These are phyloP conservation scores for Pyrrhia umbra DNA, from an alignment of 2,888 invertebrate genomes.

Conservation along the genomic window DNA sequence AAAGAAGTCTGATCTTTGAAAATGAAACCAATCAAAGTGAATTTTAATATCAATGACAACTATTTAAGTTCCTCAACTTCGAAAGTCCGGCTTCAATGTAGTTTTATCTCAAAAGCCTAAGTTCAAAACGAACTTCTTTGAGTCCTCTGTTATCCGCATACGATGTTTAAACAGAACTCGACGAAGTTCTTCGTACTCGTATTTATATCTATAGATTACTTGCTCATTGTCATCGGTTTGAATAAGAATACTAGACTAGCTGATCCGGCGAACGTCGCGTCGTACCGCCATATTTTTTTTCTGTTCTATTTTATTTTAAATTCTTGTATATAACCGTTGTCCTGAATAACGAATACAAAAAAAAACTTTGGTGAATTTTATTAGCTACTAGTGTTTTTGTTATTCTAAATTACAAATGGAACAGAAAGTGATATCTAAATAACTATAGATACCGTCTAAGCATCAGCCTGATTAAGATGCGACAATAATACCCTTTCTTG, in stretches of 20 bases:
- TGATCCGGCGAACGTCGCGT: no score
- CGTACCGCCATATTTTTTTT: no score
- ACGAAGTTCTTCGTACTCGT: not conserved
- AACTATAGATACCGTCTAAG: not conserved
- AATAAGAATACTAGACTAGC: no score
- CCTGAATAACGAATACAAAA: no score
- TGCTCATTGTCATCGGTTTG: no score
- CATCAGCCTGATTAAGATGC: not conserved
- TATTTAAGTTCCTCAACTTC: not conserved
- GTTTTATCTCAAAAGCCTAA: constrained; percentile 4
- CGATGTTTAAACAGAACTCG: not conserved
- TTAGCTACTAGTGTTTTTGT: no score
- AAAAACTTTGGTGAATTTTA: no score
- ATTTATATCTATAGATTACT: not conserved
- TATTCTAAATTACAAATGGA: no score
- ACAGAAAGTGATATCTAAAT: not conserved
- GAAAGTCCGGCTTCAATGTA: not conserved
- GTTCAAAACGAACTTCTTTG: constrained; percentile 5
- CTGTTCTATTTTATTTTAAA: no score
- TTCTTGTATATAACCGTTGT: no score
- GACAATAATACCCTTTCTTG: not conserved
- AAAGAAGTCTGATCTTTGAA: no score
- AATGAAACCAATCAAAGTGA: no score
- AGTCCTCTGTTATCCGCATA: not conserved
- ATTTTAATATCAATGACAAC: not conserved